Evolutionary conservation across 2,888 invertebrate genomes (phyloP), one percentile per base, ranked within the genome.

Genomic region (Papilio gigon): DNA sequence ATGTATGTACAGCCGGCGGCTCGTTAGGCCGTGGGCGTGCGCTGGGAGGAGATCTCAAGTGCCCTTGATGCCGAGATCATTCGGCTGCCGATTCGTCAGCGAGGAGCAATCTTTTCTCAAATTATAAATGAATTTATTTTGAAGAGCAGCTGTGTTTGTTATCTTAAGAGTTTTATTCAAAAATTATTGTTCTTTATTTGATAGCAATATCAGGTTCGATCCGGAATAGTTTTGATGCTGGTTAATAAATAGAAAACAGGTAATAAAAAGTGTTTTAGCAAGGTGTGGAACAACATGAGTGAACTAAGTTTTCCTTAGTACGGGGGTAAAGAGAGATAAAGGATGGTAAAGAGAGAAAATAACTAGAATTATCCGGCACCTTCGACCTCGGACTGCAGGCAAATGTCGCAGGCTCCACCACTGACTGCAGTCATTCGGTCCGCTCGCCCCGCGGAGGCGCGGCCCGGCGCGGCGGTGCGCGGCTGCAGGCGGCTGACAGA

Each of bases 11-110:
- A 11, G 27, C 63, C 4, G 60, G 20, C 47, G 20, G 61, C 69
- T 69, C 69, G 69, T 69, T 65, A 65, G 61, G 9, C 33, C 53
- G 61, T 65, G 69, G 69, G 69, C 65, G 65, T 65, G 33, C n/a
- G 33, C 42, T 27, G 61, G 69, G 69, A 61, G 69, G 65, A 61
- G 69, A 65, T 69, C 42, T 42, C 20, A 73, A 84, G 82, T 71
- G 75, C 75, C 67, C 77, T 78, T 67, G 70, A 75, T 73, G 58
- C 70, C 71, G 70, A 72, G 71, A 75, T 80, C 80, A 80, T 83
- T 84, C 79, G 76, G 71, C 78, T 80, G 81, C 77, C 80, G 75
- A 81, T 83, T 84, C 82, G 80, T 80, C 79, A 83, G 81, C 27
- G 27, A 42, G 56, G 56, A 61, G 42, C 53, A 27, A 44, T 65